Evolutionary conservation across 2,113 vertebrate genomes (phyloP), one percentile per base, ranked within the genome.

Genomic region (Natator depressus): DNA sequence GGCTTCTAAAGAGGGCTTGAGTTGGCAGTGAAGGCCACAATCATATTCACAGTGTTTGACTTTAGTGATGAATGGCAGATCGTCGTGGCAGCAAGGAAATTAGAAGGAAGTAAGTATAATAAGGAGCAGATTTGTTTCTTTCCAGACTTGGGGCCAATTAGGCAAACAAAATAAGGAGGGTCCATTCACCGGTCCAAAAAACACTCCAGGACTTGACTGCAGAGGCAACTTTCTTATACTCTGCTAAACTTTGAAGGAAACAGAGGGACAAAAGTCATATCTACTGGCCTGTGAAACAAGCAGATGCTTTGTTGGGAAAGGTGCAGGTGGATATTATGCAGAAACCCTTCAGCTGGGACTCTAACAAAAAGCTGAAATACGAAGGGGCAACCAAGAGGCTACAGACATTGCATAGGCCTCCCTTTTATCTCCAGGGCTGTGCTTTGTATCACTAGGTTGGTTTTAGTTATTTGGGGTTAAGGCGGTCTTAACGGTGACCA

Each of bases 341-440:
- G 25, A 86, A 1, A 19, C 55, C 78, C 88, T 91, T 46, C 91
- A 82, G 51, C 51, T 86, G 55, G 49, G 85, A 82, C 59, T 91
- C 42, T 69, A 89, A 88, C 54, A 90, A 4, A 57, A 11, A 84
- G 35, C 49, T 11, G 19, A 95, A 42, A 55, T 95, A 55, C 35
- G 85, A 78, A 46, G 91, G 53, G 88, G 82, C 75, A 93, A 87
- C 55, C 81, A 85, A 75, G 92, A 92, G 92, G 38, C 88, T 72
- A 24, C 24, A 57, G 65, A 85, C 55, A 72, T 76, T 82, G 22
- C 53, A 55, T 4, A 29, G 20, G 51, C 47, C 27, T 51, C 82
- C 72, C 76, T 57, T 53, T 80, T 57, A 82, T 29, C 83, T 65
- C 25, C 91, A 17, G 29, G 49, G 84, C 1, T 5, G 4, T 88